Evolutionary conservation across 2,888 invertebrate genomes (phyloP).

Genomic region (Eristalinus sepulchralis): DNA sequence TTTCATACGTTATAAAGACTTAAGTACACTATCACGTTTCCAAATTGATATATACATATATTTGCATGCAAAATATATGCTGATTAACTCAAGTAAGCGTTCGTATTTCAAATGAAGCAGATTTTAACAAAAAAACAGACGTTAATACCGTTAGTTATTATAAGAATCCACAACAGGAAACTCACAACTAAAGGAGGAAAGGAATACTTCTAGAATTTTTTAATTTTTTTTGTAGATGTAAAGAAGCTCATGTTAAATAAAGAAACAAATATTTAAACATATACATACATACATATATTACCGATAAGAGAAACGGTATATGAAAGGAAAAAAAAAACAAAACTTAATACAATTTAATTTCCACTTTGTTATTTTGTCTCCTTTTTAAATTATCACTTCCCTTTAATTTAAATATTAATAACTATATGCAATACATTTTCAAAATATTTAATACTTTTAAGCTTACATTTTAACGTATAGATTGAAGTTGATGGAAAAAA

Average conservation of each 20-base stretch:
- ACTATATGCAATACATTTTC: constrained; percentile 65
- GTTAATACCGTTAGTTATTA: not conserved
- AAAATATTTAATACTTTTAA: constrained; percentile 68
- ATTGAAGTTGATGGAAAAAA: constrained; percentile 35
- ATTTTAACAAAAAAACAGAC: not conserved
- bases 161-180: not conserved
- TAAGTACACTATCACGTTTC: not conserved
- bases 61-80: not conserved
- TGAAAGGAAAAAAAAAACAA: constrained; percentile 16
- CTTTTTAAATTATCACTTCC: constrained; percentile 10
- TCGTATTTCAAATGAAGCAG: not conserved
- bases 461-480: constrained; percentile 66
- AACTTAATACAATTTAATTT: constrained; percentile 20
- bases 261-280: not conserved
- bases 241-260: constrained; percentile 11
- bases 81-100: not conserved
- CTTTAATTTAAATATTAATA: constrained; percentile 29
- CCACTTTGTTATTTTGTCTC: constrained; percentile 19
- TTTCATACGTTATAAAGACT: constrained; percentile 1
- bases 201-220: not conserved
- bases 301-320: constrained; percentile 52
- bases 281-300: constrained; percentile 4
- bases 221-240: constrained; percentile 43
- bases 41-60: not conserved
- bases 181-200: not conserved